phyloP scores from a whole-genome alignment of 2,888 invertebrate genomes.

The Latrodectus hesperus region DNA sequence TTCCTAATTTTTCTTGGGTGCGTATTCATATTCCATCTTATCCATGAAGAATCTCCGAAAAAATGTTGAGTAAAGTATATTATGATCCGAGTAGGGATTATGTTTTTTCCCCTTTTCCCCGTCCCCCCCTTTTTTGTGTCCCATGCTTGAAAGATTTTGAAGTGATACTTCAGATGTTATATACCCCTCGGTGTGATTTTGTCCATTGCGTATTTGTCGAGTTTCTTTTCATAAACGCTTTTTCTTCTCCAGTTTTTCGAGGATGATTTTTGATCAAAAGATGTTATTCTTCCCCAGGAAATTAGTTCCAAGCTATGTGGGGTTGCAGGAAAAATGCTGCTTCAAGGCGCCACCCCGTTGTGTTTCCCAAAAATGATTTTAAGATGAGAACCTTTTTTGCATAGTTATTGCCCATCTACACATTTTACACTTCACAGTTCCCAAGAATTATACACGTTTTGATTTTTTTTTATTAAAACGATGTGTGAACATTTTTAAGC shows the following conservation, averaged over 20 bases:
- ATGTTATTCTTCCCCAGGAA: conserved; percentile 31
- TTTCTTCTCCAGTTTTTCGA: neutral
- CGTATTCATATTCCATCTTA: neutral
- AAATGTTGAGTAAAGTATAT: conserved; percentile 35
- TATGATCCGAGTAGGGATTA: conserved; percentile 20
- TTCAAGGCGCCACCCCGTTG: conserved; percentile 13
- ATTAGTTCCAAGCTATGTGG: neutral
- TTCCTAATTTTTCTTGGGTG: neutral
- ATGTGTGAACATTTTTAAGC: too few relatives aligned
- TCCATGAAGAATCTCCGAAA: conserved; percentile 36
- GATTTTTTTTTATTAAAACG: too few relatives aligned
- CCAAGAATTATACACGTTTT: neutral
- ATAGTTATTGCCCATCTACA: conserved; percentile 45
- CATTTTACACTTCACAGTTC: conserved; percentile 18
- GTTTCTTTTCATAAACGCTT: neutral
- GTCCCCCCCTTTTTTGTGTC: neutral
- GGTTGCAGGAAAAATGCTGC: neutral
- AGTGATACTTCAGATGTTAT: conserved; percentile 29
- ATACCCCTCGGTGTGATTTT: conserved; percentile 42
- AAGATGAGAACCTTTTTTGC: conserved; percentile 15
- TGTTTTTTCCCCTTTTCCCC: conserved; percentile 22
- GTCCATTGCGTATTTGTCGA: neutral
- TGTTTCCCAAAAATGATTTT: conserved; percentile 10
- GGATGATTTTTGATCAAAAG: neutral
- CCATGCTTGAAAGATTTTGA: conserved; percentile 19